Percentiles rank a stretch among this genome's conserved stretches.
Conservation (phyloP, 2,113 vertebrate species). For the Sinocyclocheilus anshuiensis region DNA sequence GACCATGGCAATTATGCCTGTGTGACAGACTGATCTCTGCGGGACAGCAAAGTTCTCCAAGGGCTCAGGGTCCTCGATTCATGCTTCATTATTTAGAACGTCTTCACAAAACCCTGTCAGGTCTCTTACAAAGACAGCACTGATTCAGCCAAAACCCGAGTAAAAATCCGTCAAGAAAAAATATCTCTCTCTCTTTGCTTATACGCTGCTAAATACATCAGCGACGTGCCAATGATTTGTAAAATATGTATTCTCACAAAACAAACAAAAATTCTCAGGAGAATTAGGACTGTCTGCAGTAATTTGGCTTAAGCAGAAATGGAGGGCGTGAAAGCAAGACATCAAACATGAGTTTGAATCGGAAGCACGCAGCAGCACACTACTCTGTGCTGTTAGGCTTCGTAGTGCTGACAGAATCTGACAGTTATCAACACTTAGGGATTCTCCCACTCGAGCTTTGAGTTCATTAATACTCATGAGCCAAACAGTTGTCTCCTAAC, state of each 20-base stretch:
- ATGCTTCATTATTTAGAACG: constrained; percentile 28
- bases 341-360: constrained; percentile 73
- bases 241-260: constrained; percentile 67
- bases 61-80: not conserved
- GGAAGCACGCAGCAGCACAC: constrained; percentile 51
- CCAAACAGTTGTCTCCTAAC: constrained; percentile 53
- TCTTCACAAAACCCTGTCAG: constrained; percentile 23
- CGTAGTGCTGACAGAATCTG: constrained; percentile 69
- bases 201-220: constrained; percentile 62
- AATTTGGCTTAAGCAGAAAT: constrained; percentile 67
- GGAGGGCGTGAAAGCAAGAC: constrained; percentile 67
- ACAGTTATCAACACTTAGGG: constrained; percentile 72
- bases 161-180: constrained; percentile 45
- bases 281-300: constrained; percentile 66
- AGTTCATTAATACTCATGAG: constrained; percentile 72
- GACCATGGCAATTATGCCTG: not conserved
- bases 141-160: constrained; percentile 38
- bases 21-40: constrained; percentile 24
- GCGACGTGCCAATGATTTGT: constrained; percentile 62
- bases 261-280: constrained; percentile 71
- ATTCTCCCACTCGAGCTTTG: constrained; percentile 70
- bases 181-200: constrained; percentile 49
- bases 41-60: constrained; percentile 21
- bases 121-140: constrained; percentile 8
- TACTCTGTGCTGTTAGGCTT: constrained; percentile 60